Evolutionary conservation across 2,888 invertebrate species (phyloP), one percentile per base, ranked within the genome.

Genomic region (Amiota mariae): DNA sequence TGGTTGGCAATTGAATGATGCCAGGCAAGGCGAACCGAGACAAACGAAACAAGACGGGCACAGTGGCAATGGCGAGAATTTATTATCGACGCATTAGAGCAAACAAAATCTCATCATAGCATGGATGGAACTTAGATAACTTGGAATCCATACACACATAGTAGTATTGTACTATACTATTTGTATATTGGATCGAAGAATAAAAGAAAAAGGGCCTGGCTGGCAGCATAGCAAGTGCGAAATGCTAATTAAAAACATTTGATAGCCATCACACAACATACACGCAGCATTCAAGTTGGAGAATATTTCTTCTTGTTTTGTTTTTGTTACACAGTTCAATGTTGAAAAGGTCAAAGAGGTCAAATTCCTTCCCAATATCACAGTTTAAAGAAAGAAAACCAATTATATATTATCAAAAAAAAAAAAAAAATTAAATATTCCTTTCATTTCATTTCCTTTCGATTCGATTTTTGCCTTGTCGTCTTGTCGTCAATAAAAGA

Each of bases 91-190:
- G n/a, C 66, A 48, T 24, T 46, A 66, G 48, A 48, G 15, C 66
- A 66, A 66, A 66, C 48, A 64, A 66, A 66, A 66, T 66, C 66
- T 48, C 66, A 66, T 66, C 66, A 66, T 20, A 63, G 63, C n/a
- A 63, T 36, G 36, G 36, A 63, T 36, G 36, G 36, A 36, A 36
- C 6, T 36, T 36, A 6, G 36, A 36, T 10, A 10, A n/a, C 54
- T 51, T 51, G n/a, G 54, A 12, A 12, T n/a, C 3, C 36, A 36
- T 36, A 36, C 6, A 36, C 6, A 36, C 36, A 36, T 36, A 36
- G 36, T 36, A 36, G 24, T 24, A 24, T 24, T 2, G 2, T 24
- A 24, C 24, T 24, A 3, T 24, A 36, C n/a, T n/a, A n/a, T n/a
- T n/a, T n/a, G n/a, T 36, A 36, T 36, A 36, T 36, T 36, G 36